Percentiles rank a stretch among this genome's conserved stretches.
phyloP scores from a whole-genome alignment of 1,140 invertebrate species.

The Temnothorax longispinosus region DNA sequence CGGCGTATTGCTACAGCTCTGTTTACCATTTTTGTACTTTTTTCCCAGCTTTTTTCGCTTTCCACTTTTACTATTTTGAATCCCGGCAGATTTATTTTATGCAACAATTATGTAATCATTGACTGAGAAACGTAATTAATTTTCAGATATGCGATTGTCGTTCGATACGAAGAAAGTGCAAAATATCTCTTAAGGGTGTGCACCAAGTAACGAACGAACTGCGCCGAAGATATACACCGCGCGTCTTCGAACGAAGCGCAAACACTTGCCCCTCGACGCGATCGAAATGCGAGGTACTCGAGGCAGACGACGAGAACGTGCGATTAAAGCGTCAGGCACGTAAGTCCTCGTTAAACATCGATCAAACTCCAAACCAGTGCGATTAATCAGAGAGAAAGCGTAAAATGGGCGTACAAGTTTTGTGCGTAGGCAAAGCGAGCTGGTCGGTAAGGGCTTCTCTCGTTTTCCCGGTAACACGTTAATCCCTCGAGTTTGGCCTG shows the following conservation, averaged over 20 bases:
- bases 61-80: neutral
- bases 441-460: constrained; percentile 31
- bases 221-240: constrained; percentile 10
- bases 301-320: constrained; percentile 1
- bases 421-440: constrained; percentile 74
- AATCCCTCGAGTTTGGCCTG: neutral
- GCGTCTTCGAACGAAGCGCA: constrained; percentile 27
- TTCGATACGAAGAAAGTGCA: neutral
- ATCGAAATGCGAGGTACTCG: neutral
- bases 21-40: neutral
- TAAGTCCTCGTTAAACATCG: constrained; percentile 55
- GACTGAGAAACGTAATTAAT: neutral
- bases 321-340: constrained; percentile 50
- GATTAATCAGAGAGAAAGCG: constrained; percentile 67
- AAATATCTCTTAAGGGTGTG: neutral
- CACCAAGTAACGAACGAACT: neutral
- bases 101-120: neutral
- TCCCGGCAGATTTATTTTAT: neutral
- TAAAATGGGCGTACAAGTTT: constrained; percentile 65
- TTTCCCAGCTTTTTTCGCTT: neutral
- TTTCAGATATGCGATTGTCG: neutral
- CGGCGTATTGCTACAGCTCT: neutral
- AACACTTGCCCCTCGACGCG: constrained; percentile 6
- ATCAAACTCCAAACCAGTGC: constrained; percentile 70
- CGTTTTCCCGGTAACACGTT: neutral